phyloP scores from a whole-genome alignment of 2,888 invertebrate genomes.

The Bugulina stolonifera region DNA sequence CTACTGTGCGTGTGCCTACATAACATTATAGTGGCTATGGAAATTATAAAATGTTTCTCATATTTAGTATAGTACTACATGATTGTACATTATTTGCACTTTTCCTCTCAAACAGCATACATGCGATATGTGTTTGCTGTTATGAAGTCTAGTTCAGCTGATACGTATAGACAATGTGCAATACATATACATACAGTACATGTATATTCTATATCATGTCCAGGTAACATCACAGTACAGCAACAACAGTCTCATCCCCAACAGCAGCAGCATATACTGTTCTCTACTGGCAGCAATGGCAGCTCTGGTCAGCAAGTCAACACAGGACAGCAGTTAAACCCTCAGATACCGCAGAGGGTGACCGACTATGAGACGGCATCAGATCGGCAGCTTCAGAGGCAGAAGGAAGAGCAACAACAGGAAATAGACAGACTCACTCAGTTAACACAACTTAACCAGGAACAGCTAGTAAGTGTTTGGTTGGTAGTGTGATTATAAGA shows the following conservation, averaged over 20 bases:
- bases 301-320: not conserved
- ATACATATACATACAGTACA: not conserved
- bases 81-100: no score
- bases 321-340: not conserved
- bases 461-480: not conserved
- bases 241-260: not conserved
- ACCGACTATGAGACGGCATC: not conserved
- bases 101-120: no score
- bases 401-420: constrained; percentile 20
- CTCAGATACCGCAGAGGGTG: not conserved
- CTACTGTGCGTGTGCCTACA: no score
- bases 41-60: no score
- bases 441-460: constrained; percentile 17
- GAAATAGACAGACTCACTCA: constrained; percentile 23
- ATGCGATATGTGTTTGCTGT: no score
- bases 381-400: constrained; percentile 14
- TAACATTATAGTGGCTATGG: no score
- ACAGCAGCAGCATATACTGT: not conserved
- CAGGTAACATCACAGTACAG: not conserved
- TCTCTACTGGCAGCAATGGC: not conserved
- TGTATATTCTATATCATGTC: no score
- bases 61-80: no score
- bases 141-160: no score
- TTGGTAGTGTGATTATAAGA: no score
- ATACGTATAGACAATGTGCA: no score